Evolutionary conservation across 2,888 invertebrate genomes (phyloP).

Genomic region (Cerceris ruficornis): DNA sequence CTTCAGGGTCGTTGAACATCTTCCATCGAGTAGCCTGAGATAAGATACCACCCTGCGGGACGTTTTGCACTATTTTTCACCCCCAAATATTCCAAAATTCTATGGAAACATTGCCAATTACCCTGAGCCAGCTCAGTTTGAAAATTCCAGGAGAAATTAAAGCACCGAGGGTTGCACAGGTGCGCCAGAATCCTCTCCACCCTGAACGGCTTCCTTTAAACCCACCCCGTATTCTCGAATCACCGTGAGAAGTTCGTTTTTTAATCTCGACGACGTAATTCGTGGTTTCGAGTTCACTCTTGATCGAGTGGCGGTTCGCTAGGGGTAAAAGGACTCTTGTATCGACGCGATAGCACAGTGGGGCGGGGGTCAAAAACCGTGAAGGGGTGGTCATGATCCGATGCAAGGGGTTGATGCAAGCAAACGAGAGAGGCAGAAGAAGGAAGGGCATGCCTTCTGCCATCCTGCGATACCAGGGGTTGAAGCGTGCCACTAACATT

Average conservation of each 20-base stretch:
- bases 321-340: constrained; percentile 58
- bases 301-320: constrained; percentile 38
- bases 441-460: constrained; percentile 33
- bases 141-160: no score
- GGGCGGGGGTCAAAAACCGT: constrained; percentile 62
- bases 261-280: constrained; percentile 39
- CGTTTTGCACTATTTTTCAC: no score
- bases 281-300: constrained; percentile 52
- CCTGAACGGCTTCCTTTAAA: background rate
- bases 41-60: no score
- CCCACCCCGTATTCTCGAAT: background rate
- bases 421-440: constrained; percentile 22
- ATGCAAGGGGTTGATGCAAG: constrained; percentile 41
- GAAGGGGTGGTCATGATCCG: constrained; percentile 59
- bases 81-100: no score
- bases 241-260: background rate
- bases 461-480: constrained; percentile 34
- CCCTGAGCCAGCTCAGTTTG: no score
- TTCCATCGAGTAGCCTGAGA: no score
- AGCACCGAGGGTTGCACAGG: no score
- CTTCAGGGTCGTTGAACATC: no score
- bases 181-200: background rate
- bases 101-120: no score
- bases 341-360: constrained; percentile 57
- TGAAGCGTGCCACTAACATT: constrained; percentile 47